Conservation (phyloP, 2,888 invertebrate genomes). For the Orthosia incerta region DNA sequence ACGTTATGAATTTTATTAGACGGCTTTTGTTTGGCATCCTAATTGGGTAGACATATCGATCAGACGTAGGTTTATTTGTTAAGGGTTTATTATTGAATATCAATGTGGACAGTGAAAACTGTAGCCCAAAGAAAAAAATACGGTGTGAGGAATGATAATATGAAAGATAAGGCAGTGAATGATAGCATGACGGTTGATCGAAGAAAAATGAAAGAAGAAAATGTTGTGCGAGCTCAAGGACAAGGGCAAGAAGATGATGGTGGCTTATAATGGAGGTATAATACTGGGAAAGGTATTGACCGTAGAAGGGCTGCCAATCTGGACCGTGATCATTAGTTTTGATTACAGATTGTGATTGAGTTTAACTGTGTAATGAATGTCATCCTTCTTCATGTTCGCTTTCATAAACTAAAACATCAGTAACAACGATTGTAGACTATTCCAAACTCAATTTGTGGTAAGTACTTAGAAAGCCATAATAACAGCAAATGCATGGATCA, state of each 20-base stretch:
- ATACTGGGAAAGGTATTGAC: neutral
- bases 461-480: too few relatives aligned
- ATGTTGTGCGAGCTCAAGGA: too few relatives aligned
- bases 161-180: neutral
- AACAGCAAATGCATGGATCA: too few relatives aligned
- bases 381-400: neutral
- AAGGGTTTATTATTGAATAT: neutral
- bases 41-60: neutral
- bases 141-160: neutral
- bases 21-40: slow-evolving; percentile 4
- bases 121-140: neutral
- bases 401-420: neutral
- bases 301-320: neutral
- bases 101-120: neutral
- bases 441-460: too few relatives aligned
- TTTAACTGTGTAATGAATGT: neutral
- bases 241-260: too few relatives aligned
- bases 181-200: too few relatives aligned
- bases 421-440: neutral
- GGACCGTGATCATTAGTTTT: too few relatives aligned
- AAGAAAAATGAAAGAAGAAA: too few relatives aligned
- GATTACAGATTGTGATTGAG: neutral
- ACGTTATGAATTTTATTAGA: slow-evolving; percentile 40
- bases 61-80: neutral
- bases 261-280: neutral